Base-by-base conservation (phyloP, 2,888 invertebrate genomes). In the Cerceris ruficornis region DNA sequence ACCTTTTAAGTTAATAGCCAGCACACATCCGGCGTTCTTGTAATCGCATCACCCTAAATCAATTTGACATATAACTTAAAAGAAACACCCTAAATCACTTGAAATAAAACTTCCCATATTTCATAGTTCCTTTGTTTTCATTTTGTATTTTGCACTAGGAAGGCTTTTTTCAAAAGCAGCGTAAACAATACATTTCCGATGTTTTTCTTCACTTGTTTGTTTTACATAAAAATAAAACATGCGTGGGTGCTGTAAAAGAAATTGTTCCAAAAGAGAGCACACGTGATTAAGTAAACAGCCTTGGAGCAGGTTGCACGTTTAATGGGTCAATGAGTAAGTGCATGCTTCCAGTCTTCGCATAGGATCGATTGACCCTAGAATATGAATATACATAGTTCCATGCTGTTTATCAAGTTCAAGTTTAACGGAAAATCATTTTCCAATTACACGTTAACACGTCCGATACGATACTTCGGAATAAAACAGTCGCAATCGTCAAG, bases 271-370 rank as follows among this genome's bases (percentile, higher is more conserved):
- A 71, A 65, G 55, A 42, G 54, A 65, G 58, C 60, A n/a, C 50
- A 55, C 54, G 14, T 57, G 54, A 58, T 58, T 65, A 54, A 61
- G 52, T 52, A 69, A 39, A 54, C 42, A 58, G 65, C 66, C 77
- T 69, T 70, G 62, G 61, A 73, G 55, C 69, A 59, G 65, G 65
- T 77, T 72, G 61, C 66, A 9, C 42, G 39, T 57, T 77, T 72
- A 76, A 72, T 72, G 72, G 68, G 69, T 77, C 68, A 73, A 46
- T 50, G 62, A 72, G 65, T 60, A 57, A 73, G 67, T 58, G 57
- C 60, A 46, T 57, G 67, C 57, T 69, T 55, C 65, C 59, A 59
- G 61, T 64, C 65, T 46, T 54, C 61, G 66, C 13, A 61, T 66
- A 42, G 42, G 57, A 60, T 69, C 57, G 52, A 67, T 61, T 28